A percentile compares a stretch with the other conserved stretches of the same genome.
These are phyloP conservation scores for Xenopus borealis DNA, from an alignment of 2,113 vertebrate genomes.

Conservation along the genomic window DNA sequence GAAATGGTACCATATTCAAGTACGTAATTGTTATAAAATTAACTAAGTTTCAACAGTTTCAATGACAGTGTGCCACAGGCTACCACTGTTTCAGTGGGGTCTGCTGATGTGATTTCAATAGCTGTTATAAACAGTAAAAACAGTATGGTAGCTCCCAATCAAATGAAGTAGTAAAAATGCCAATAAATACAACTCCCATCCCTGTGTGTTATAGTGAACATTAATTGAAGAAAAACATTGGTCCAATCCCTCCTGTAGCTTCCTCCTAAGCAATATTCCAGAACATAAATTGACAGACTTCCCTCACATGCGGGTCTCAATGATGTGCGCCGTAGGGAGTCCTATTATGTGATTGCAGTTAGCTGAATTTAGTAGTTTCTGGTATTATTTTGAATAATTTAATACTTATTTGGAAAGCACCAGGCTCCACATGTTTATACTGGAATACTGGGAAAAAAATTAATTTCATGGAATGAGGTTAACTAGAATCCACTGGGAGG, in stretches of 20 bases:
- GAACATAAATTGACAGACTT: neutral
- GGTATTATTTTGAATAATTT: slow-evolving; percentile 30
- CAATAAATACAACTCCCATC: neutral
- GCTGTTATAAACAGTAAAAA: too few species aligned
- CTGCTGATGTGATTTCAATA: too few species aligned
- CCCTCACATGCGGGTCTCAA: neutral
- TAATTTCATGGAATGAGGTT: slow-evolving; percentile 46
- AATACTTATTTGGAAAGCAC: slow-evolving; percentile 12
- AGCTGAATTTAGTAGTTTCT: slow-evolving; percentile 31
- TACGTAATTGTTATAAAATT: too few species aligned
- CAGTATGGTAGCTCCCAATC: too few species aligned
- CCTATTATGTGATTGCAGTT: slow-evolving; percentile 37
- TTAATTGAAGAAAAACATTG: too few species aligned
- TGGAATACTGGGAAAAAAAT: slow-evolving; percentile 46
- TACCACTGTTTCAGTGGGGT: too few species aligned
- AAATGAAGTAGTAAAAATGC: too few species aligned
- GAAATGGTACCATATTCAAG: too few species aligned
- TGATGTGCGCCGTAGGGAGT: neutral
- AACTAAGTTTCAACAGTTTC: too few species aligned
- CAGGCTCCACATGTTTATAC: slow-evolving; percentile 46
- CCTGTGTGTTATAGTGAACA: too few species aligned
- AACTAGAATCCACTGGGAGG: slow-evolving; percentile 49
- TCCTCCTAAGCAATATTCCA: neutral
- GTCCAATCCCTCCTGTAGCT: too few species aligned
- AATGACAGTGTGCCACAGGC: too few species aligned